A percentile compares a stretch with the other conserved stretches of the same genome.
phyloP scores from a whole-genome alignment of 2,888 invertebrate genomes.

The Criorhina ranunculi region DNA sequence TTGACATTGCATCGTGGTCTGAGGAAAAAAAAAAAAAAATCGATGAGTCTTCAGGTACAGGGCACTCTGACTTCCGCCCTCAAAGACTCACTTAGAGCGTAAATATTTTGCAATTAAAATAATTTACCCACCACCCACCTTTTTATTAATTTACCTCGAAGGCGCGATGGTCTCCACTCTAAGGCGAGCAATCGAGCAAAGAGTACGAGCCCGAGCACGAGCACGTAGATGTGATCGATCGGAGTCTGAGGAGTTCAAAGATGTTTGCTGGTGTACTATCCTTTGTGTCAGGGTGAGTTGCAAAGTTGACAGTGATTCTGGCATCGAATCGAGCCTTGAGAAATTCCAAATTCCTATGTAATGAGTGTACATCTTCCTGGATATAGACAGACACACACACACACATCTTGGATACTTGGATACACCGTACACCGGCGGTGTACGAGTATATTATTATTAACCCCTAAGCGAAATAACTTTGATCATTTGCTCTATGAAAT shows the following conservation, averaged over 20 bases:
- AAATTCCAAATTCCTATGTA: neutral
- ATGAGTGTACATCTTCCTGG: neutral
- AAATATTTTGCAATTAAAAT: slow-evolving; percentile 71
- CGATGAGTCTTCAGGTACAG: neutral
- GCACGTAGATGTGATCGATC: slow-evolving; percentile 20
- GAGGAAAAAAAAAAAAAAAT: slow-evolving; percentile 25
- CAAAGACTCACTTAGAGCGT: slow-evolving; percentile 29
- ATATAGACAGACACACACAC: neutral
- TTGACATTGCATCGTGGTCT: slow-evolving; percentile 44
- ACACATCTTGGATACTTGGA: neutral
- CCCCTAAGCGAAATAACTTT: slow-evolving; percentile 59
- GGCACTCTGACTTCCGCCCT: slow-evolving; percentile 6
- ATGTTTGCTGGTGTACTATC: slow-evolving; percentile 1
- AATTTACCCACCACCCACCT: slow-evolving; percentile 32
- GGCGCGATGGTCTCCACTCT: slow-evolving; percentile 5
- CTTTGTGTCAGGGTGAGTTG: slow-evolving; percentile 34
- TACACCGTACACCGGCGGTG: neutral
- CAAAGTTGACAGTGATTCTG: slow-evolving; percentile 37
- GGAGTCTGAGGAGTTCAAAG: neutral
- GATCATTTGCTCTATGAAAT: slow-evolving; percentile 63
- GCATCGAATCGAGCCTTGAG: slow-evolving; percentile 15
- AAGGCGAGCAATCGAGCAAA: neutral
- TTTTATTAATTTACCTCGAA: slow-evolving; percentile 34
- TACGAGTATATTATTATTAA: slow-evolving; percentile 52
- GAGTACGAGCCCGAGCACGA: neutral